Base-by-base conservation (phyloP, 2,113 vertebrate species). In the Notiomystis cincta region DNA sequence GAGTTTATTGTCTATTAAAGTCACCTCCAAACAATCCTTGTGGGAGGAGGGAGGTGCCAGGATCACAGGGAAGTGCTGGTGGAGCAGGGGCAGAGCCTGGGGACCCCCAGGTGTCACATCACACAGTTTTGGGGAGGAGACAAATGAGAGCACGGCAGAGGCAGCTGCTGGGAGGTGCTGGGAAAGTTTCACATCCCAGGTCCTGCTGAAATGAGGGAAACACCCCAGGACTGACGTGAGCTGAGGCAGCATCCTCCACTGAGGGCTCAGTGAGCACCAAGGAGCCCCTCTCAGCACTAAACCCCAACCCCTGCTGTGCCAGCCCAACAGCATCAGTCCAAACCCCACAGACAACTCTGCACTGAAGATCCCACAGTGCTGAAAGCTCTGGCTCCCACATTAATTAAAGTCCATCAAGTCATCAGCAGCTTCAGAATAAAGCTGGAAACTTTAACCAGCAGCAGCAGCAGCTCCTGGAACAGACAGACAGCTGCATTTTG, bases 201-300 rank as follows among this genome's bases (percentile, higher is more conserved):
- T 48, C 50, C 50, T 44, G 11, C 31, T 28, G 62, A 44, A 60
- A 8, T 19, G 8, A 53, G 1, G 5, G 82, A 50, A 90, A 47
- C 1, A 2, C 7, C 25, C 54, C 25, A 16, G 76, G 20, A 45
- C 12, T 18, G 38, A 30, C 0, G 0, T 3, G 42, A 83, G 24
- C 35, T 7, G 7, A 48, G 57, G 27, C 4, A 10, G 80, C 51
- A 54, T 22, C 91, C 50, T 53, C 60, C 48, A 7, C 40, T 0
- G 5, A 72, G 40, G 22, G 8, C 54, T 58, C 89, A 5, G 35
- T 7, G 67, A 77, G 11, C 33, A 18, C n/a, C 31, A 8, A 38
- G 12, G 4, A 89, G 10, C 30, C 30, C 5, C 0, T 25, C 15
- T 35, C 16, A 70, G 44, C 67, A 67, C 40, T 4, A 83, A 90